Base-by-base conservation (phyloP, 1,140 invertebrate species). In the Conus betulinus region DNA sequence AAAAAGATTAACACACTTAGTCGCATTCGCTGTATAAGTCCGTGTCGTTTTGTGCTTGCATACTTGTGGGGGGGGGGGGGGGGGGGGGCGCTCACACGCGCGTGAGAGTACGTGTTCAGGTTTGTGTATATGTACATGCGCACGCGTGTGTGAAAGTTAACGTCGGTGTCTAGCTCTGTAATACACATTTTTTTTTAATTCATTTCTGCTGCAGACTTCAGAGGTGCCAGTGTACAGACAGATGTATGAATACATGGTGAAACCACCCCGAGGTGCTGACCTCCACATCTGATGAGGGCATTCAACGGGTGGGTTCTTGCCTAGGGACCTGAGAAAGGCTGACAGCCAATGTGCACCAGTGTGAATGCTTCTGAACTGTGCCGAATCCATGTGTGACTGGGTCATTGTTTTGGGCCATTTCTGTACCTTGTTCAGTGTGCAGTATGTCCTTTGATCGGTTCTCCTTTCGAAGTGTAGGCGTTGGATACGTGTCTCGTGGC, bases 231-330 rank as follows among this genome's bases (percentile, higher is more conserved):
- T 98, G 5, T 99, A 99, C 95, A 97, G 97, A 93, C 97, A 97
- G 94, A 99, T 99, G 98, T 99, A 98, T 97, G 97, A 98, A 92
- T 99, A 98, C 92, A 99, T 99, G 98, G 71, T 92, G 88, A 91
- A n/a, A 97, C 97, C 89, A 91, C n/a, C 88, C 92, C 5, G 96
- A 96, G 0, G 98, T 98, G 0, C 98, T 98, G 91, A 97, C 97
- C 1, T 96, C 96, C 52, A 96, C 95, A 39, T 98, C 98, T 90
- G 96, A 97, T 15, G 98, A 98, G 93, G 99, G 99, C 5, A 97
- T 98, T 39, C 76, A 87, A 55, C 83, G 87, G 85, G 89, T 89
- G 23, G 51, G 85, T 27, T 20, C 39, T 39, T 39, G 39, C 39
- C 39, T 39, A 39, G 39, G 39, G 39, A 39, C 39, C 3, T 39